These are phyloP conservation scores for Trogon melanurus DNA, from an alignment of 2,113 vertebrate genomes.

Conservation along the genomic window DNA sequence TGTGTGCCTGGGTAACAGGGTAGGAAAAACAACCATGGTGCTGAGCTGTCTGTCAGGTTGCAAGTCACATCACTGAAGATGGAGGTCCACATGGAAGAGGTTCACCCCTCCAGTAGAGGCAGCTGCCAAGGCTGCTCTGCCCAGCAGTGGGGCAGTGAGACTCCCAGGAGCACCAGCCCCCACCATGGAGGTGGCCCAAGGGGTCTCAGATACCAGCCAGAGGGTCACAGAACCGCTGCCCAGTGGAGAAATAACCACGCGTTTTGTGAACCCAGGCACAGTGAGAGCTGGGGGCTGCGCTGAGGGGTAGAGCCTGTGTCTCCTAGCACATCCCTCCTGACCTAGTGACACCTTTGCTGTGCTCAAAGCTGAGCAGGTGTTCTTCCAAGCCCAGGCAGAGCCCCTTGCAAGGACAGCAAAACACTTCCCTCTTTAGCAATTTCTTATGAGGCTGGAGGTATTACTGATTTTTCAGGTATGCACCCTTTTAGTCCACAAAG, in stretches of 20 bases:
- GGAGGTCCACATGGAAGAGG: fast-evolving
- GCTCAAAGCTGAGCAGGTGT: background rate
- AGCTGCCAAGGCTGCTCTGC: background rate
- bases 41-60: background rate
- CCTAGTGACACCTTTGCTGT: fast-evolving
- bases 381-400: background rate
- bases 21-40: background rate
- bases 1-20: fast-evolving
- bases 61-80: background rate
- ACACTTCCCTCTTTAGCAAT: background rate
- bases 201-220: background rate
- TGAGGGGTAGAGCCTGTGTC: background rate
- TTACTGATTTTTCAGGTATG: background rate
- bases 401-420: background rate
- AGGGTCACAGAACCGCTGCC: background rate
- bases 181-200: fast-evolving
- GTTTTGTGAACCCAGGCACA: background rate
- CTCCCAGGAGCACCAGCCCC: background rate
- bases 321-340: background rate
- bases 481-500: background rate
- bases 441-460: background rate
- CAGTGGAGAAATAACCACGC: fast-evolving
- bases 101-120: background rate
- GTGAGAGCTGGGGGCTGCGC: background rate
- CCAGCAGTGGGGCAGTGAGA: background rate